phyloP scores from a whole-genome alignment of 1,140 invertebrate species.

The Drosophila ogumai region DNA sequence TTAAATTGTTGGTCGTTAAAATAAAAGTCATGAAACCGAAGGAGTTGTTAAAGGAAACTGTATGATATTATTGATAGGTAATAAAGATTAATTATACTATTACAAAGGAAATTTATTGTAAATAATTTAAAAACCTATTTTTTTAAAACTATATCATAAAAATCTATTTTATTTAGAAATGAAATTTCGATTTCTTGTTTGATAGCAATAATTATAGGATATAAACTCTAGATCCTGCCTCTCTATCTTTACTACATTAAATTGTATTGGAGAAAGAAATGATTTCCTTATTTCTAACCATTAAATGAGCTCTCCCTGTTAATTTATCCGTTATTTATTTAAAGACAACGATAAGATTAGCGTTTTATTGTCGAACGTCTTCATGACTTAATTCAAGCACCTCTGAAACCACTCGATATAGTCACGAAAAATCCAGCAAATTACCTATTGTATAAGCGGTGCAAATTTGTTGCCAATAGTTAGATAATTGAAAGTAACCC shows the following conservation, averaged over 20 bases:
- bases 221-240: background rate
- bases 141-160: too few species aligned
- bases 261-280: background rate
- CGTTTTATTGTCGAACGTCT: background rate
- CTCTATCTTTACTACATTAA: too few species aligned
- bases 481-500: conserved; percentile 46
- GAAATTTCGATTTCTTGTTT: too few species aligned
- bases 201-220: background rate
- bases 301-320: too few species aligned
- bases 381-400: conserved; percentile 16
- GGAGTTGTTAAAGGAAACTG: background rate
- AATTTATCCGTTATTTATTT: background rate
- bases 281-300: background rate
- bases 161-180: too few species aligned
- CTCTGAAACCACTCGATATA: background rate
- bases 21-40: background rate
- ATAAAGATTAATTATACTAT: too few species aligned
- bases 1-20: background rate
- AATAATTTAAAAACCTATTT: too few species aligned
- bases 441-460: conserved; percentile 44
- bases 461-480: conserved; percentile 47
- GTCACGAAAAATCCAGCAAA: conserved; percentile 30
- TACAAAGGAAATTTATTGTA: too few species aligned
- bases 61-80: background rate
- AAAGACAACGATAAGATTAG: background rate